phyloP scores from a whole-genome alignment of 2,113 vertebrate species.

The Sphyrna mokarran region DNA sequence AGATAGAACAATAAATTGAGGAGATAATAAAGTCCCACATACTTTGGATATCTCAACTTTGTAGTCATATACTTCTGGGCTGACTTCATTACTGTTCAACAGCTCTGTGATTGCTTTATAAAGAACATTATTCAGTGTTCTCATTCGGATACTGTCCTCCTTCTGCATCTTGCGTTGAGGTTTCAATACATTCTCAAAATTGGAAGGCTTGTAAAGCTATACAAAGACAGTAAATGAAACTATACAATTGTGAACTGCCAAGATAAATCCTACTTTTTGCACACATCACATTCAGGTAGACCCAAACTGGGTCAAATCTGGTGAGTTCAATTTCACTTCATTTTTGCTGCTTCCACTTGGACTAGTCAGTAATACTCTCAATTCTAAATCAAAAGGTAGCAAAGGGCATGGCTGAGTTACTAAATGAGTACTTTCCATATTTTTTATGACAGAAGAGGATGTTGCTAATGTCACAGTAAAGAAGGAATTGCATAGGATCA shows the following conservation, averaged over 20 bases:
- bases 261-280: neutral
- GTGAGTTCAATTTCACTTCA: neutral
- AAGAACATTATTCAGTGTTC: slow-evolving; percentile 57
- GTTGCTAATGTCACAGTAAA: too few relatives aligned
- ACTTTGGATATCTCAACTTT: slow-evolving; percentile 71
- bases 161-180: slow-evolving; percentile 46
- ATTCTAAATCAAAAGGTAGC: too few relatives aligned
- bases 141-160: slow-evolving; percentile 57
- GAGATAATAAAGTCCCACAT: slow-evolving; percentile 32
- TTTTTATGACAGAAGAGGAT: too few relatives aligned
- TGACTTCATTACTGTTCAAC: slow-evolving; percentile 57
- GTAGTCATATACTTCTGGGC: slow-evolving; percentile 59
- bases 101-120: slow-evolving; percentile 61
- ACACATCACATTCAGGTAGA: neutral
- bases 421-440: too few relatives aligned
- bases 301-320: neutral
- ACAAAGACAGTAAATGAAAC: neutral
- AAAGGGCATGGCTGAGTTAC: too few relatives aligned
- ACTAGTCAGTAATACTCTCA: neutral
- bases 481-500: too few relatives aligned
- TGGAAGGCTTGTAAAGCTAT: slow-evolving; percentile 47
- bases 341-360: neutral
- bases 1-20: neutral
- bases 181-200: slow-evolving; percentile 42
- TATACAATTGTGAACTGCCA: neutral